These are phyloP conservation scores for Himalopsyche tibetana DNA, from an alignment of 2,888 invertebrate species.

Conservation along the genomic window DNA sequence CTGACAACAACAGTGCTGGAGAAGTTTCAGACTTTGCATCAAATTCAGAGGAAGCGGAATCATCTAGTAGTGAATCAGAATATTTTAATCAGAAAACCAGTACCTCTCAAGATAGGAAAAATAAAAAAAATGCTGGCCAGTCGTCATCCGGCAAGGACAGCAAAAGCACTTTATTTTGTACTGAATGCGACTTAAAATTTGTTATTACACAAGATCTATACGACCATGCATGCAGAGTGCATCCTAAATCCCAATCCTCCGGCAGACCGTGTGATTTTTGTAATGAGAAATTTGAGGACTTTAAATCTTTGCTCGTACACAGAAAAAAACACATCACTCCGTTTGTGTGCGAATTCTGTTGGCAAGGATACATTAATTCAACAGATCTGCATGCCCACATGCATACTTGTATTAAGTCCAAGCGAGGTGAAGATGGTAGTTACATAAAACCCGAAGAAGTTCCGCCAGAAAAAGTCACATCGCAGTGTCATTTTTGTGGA, in stretches of 20 bases:
- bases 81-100: constrained; percentile 19
- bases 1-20: background rate
- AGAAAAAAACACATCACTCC: constrained; percentile 73
- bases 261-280: constrained; percentile 75
- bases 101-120: constrained; percentile 11
- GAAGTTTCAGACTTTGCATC: constrained; percentile 13
- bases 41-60: background rate
- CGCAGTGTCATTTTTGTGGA: constrained; percentile 73
- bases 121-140: constrained; percentile 1
- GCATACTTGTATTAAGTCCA: constrained; percentile 67
- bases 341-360: constrained; percentile 74
- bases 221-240: constrained; percentile 71
- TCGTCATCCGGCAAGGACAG: background rate
- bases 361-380: constrained; percentile 72
- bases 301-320: constrained; percentile 72
- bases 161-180: constrained; percentile 50
- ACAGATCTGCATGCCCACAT: constrained; percentile 70
- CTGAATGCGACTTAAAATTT: constrained; percentile 56
- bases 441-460: constrained; percentile 44
- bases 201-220: constrained; percentile 67
- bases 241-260: constrained; percentile 67
- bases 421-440: constrained; percentile 13
- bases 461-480: constrained; percentile 11
- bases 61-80: constrained; percentile 11
- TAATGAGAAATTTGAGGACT: constrained; percentile 74